Evolutionary conservation across 1,140 invertebrate genomes (phyloP).

Genomic region (Aphis craccivora): DNA sequence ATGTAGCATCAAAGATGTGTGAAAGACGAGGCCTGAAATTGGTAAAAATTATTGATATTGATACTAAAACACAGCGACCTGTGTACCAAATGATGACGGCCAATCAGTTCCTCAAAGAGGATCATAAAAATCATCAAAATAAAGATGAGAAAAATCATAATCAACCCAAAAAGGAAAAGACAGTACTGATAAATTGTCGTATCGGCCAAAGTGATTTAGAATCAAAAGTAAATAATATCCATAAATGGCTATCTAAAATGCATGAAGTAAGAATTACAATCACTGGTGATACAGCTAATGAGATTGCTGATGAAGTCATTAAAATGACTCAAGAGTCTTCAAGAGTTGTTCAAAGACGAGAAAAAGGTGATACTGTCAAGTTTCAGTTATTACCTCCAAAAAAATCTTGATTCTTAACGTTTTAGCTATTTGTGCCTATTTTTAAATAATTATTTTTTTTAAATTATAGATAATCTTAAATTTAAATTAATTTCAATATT

Average conservation of each 20-base stretch:
- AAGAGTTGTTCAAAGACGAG: conserved; percentile 51
- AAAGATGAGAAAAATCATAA: conserved; percentile 12
- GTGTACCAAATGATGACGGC: conserved; percentile 37
- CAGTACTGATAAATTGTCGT: conserved; percentile 25
- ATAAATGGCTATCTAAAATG: conserved; percentile 36
- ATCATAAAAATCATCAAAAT: background rate
- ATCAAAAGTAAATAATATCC: conserved; percentile 42
- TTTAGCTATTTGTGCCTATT: background rate
- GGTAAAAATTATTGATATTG: conserved; percentile 42
- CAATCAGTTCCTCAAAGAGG: conserved; percentile 32
- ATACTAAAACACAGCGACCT: conserved; percentile 39
- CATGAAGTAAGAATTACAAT: conserved; percentile 38
- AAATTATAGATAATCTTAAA: background rate
- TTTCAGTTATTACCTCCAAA: conserved; percentile 48
- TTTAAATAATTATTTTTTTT: background rate
- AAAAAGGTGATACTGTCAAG: conserved; percentile 46
- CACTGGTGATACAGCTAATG: conserved; percentile 30
- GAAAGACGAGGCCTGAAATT: conserved; percentile 45
- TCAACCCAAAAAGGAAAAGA: conserved; percentile 25
- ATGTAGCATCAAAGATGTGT: conserved; percentile 22
- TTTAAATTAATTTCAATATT: background rate
- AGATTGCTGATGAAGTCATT: conserved; percentile 45
- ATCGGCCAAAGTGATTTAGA: conserved; percentile 34
- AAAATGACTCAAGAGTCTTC: conserved; percentile 43
- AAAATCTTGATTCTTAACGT: background rate